Base-by-base conservation (phyloP, 2,797 vertebrate genomes). In the Cirrhinus molitorella region DNA sequence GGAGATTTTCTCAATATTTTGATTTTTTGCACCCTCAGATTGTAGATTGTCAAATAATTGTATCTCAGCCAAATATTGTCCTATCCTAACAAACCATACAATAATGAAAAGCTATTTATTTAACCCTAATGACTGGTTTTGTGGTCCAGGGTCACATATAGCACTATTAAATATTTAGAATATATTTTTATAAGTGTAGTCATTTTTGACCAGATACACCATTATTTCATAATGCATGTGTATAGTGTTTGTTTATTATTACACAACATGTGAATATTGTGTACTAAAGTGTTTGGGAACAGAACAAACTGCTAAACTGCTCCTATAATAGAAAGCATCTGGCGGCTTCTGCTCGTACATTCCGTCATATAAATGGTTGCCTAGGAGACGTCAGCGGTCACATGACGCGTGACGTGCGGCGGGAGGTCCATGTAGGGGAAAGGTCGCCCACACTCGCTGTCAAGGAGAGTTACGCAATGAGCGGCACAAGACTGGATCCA, bases 401-500 rank as follows among this genome's bases (percentile, higher is more conserved):
- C 65, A 23, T 86, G 85, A 49, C 14, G 0, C 5, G 25, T 83
- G 76, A 80, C 71, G 65, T 70, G 19, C 0, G 5, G 3, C 4
- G 5, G 40, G 21, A 31, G 37, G 34, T 28, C 9, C 43, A 79
- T 74, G 28, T 80, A 80, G 71, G 16, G 63, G 71, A 86, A 83
- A 71, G 77, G 85, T 86, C 61, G 25, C 49, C 23, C 0, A 47
- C 40, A 11, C 12, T 21, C 25, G 17, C 75, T 37, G 47, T 40
- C 43, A 75, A 88, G 87, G 76, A 61, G 68, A 83, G 67, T 87
- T 86, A 79, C 23, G 66, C 77, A 85, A 88, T 21, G 31, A n/a
- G 25, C 25, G 25, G 12, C 23, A 61, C n/a, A 57, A 57, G 53
- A 57, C 55, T 23, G 55, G 14, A 72, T 45, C 43, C 65, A 77